Conservation (phyloP, 2,797 vertebrate genomes). For the Pangasius djambal region DNA sequence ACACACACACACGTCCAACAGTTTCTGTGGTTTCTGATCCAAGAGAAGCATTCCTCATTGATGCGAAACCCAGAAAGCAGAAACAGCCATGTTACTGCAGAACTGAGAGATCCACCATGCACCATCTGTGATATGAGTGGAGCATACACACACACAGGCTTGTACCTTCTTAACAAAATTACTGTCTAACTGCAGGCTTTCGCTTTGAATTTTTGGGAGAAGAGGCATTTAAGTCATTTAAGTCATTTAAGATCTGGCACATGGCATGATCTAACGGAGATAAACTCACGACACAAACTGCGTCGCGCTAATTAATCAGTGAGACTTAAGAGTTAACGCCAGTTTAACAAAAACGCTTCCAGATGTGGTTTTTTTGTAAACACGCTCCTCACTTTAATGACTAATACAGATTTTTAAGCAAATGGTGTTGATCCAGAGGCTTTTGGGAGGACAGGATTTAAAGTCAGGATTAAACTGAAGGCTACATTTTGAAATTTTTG, state of each 20-base stretch:
- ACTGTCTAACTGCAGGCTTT: conserved; percentile 2
- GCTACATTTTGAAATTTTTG: neutral
- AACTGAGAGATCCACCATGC: neutral
- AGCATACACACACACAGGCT: neutral
- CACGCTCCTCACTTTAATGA: conserved; percentile 1
- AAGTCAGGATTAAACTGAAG: neutral
- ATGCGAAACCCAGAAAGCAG: conserved; percentile 39
- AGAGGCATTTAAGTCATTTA: neutral
- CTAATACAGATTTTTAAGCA: neutral
- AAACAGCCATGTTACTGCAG: conserved; percentile 3
- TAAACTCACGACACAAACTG: conserved; percentile 2
- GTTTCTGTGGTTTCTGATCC: conserved; percentile 6
- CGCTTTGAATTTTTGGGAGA: neutral
- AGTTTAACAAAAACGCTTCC: conserved; percentile 10
- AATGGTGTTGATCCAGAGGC: neutral
- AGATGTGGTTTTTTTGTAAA: conserved; percentile 21
- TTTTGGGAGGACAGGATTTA: neutral
- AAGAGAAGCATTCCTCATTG: neutral
- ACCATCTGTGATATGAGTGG: neutral
- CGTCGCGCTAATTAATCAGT: neutral
- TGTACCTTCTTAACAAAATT: neutral
- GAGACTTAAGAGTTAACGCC: neutral
- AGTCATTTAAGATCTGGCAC: conserved; percentile 1
- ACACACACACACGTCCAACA: neutral
- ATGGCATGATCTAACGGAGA: conserved; percentile 19